phyloP scores from a whole-genome alignment of 2,888 invertebrate genomes.

The Sturmia bella region DNA sequence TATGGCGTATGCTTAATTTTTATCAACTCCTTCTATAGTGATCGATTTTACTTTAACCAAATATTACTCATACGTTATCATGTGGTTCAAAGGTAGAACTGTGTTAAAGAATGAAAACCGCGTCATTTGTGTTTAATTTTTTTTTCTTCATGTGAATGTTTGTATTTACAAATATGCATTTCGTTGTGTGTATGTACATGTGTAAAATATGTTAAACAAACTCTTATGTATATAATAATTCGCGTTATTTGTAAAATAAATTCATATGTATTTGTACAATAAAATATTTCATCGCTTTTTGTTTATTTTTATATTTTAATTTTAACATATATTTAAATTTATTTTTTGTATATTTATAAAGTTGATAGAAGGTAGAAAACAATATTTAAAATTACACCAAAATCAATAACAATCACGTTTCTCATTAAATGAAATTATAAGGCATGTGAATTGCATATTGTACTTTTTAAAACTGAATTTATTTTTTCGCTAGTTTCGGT shows the following conservation, averaged over 20 bases:
- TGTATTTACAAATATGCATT: no score
- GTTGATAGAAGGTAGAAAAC: conserved; percentile 11
- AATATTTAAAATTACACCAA: conserved; percentile 50
- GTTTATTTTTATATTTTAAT: conserved; percentile 12
- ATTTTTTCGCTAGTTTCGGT: not conserved
- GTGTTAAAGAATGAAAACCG: conserved; percentile 8
- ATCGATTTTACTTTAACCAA: not conserved
- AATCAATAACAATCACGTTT: conserved; percentile 64
- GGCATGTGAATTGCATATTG: conserved; percentile 12
- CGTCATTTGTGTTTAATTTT: conserved; percentile 8
- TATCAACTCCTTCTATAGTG: not conserved
- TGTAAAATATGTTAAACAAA: not conserved
- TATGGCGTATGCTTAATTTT: not conserved
- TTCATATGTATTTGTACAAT: no score
- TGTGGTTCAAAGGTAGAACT: not conserved
- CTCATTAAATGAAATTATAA: conserved; percentile 52
- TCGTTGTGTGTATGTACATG: no score
- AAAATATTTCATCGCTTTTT: no score
- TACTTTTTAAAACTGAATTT: not conserved
- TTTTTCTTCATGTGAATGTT: not conserved
- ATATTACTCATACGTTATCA: conserved; percentile 23
- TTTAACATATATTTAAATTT: conserved; percentile 26
- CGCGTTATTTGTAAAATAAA: no score
- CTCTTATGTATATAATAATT: not conserved
- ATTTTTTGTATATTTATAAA: not conserved